Evolutionary conservation across 1,140 invertebrate genomes (phyloP), one percentile per base, ranked within the genome.

Genomic region (Drosophila eugracilis): DNA sequence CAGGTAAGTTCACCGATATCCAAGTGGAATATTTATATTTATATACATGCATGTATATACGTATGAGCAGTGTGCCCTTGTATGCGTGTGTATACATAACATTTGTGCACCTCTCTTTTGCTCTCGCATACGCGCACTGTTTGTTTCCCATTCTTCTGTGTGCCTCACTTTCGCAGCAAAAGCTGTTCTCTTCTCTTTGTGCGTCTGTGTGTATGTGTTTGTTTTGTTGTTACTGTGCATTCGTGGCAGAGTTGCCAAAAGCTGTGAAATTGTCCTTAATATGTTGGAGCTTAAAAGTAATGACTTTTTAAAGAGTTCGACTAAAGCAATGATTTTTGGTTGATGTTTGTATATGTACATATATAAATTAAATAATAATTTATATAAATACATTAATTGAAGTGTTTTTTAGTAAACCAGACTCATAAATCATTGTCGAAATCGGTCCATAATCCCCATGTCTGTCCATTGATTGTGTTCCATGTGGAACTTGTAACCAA

Each of bases 161-260:
- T 42, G 54, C 34, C 36, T 55, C 44, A 34, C 59, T 34, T 85
- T 84, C 79, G 75, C 59, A 72, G 62, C 79, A 81, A 67, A 63
- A 52, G 41, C 57, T 79, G 57, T 34, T 55, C 42, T 54, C 55
- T 30, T 28, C 26, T 59, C 49, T 69, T 10, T 30, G 21, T 48
- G 50, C 48, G 36, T 34, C 28, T 24, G 70, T 59, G 41, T 71
- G 42, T 71, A 42, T 69, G 42, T 63, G 50, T 57, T 34, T 52
- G 63, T 74, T 86, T 88, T 88, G 77, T 88, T 88, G 78, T 86
- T 86, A 78, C 65, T 72, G 57, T 78, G 57, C 50, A 65, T 78
- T 71, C 75, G 78, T 75, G 21, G 21, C 50, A 71, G 77, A 36
- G 80, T 50, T 85, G 76, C 62, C 80, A 85, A 53, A 34, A 9